Evolutionary conservation across 2,113 vertebrate genomes (phyloP).

Genomic region (Sprattus sprattus): DNA sequence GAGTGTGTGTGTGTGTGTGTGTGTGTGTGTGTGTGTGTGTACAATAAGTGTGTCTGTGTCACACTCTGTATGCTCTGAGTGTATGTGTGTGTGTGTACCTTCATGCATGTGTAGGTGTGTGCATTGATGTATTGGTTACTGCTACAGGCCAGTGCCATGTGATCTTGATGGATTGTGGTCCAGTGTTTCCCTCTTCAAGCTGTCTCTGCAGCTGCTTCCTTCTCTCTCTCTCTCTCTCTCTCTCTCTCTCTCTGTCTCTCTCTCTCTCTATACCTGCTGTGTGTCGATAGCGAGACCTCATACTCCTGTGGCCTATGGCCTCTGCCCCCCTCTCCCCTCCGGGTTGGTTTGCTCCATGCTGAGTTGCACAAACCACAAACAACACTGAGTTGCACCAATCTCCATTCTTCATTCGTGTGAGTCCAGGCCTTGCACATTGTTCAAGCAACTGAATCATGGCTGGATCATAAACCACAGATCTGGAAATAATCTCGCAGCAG

Average conservation of each 20-base stretch:
- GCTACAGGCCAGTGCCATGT: constrained; percentile 42
- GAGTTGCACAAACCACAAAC: neutral
- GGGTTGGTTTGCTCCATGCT: neutral
- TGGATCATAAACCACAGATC: neutral
- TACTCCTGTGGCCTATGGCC: neutral
- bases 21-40: neutral
- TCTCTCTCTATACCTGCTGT: neutral
- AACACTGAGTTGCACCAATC: neutral
- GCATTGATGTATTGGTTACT: constrained; percentile 52
- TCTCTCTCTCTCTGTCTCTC: neutral
- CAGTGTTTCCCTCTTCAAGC: constrained; percentile 33
- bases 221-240: neutral
- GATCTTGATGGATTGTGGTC: constrained; percentile 58
- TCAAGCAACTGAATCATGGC: constrained; percentile 4
- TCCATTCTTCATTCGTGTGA: neutral
- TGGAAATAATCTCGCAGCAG: neutral
- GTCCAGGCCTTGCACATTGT: neutral
- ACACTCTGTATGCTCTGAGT: neutral
- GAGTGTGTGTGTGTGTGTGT: neutral
- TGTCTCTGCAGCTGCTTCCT: constrained; percentile 44
- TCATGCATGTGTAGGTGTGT: constrained; percentile 32
- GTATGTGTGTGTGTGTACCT: constrained; percentile 37
- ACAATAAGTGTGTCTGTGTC: neutral
- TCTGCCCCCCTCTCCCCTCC: neutral
- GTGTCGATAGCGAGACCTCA: neutral